Evolutionary conservation across 2,888 invertebrate species (phyloP).

Genomic region (Luperina nickerlii): DNA sequence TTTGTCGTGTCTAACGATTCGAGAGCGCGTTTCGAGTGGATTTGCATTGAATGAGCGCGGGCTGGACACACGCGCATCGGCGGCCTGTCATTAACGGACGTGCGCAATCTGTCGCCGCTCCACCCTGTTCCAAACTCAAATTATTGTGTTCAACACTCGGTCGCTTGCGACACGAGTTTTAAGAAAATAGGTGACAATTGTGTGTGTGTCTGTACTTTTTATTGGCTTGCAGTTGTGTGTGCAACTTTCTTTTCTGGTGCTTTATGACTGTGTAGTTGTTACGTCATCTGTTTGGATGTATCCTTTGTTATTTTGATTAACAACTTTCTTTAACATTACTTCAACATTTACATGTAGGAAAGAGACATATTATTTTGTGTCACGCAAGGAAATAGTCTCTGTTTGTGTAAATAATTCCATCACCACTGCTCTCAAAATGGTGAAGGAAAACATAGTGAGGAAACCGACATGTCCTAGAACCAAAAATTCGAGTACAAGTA

Average conservation of each 20-base stretch:
- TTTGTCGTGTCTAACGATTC: conserved; percentile 81
- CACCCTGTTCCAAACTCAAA: conserved; percentile 83
- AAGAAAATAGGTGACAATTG: conserved; percentile 75
- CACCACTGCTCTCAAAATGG: too few relatives aligned
- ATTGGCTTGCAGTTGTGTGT: conserved; percentile 56
- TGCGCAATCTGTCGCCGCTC: conserved; percentile 83
- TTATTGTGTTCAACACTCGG: conserved; percentile 83
- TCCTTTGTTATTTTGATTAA: conserved; percentile 29
- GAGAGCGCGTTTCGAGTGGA: conserved; percentile 71
- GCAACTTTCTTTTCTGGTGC: conserved; percentile 57
- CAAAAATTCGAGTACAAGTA: too few relatives aligned
- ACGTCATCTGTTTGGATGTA: conserved; percentile 11
- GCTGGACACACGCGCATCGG: conserved; percentile 86
- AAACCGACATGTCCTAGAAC: too few relatives aligned
- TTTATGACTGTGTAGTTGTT: conserved; percentile 24
- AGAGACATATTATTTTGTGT: background rate
- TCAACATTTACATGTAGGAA: conserved; percentile 10
- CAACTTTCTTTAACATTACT: conserved; percentile 13
- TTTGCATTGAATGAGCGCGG: conserved; percentile 89
- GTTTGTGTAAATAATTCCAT: too few relatives aligned
- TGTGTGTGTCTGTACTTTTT: conserved; percentile 73
- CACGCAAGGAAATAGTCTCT: background rate
- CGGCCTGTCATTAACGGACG: conserved; percentile 89
- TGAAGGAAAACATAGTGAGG: too few relatives aligned
- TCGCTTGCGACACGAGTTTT: conserved; percentile 79